A percentile compares a stretch with the other conserved stretches of the same genome.
phyloP scores from a whole-genome alignment of 2,797 vertebrate species.

The Gymnothorax javanicus region DNA sequence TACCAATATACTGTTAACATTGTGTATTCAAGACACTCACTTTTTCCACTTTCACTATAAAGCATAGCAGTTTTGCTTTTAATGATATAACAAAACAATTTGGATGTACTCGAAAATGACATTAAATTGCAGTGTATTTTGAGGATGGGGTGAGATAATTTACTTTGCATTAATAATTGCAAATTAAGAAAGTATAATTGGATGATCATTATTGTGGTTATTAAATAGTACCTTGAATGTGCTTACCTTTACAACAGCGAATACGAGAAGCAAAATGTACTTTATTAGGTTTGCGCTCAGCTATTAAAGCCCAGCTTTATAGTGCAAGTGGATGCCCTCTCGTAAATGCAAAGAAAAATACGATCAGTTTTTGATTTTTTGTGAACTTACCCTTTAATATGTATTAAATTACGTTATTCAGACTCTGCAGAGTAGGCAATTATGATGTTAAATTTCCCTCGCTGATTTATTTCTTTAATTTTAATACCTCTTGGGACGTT shows the following conservation, averaged over 20 bases:
- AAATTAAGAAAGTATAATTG: neutral
- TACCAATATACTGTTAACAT: neutral
- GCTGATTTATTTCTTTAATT: slow-evolving; percentile 20
- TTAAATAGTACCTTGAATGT: neutral
- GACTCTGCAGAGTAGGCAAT: slow-evolving; percentile 12
- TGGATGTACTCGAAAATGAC: neutral
- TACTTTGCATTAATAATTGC: neutral
- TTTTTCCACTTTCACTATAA: neutral
- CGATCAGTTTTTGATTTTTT: neutral
- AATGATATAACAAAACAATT: neutral
- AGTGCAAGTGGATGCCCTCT: neutral
- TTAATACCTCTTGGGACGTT: neutral
- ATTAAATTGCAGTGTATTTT: neutral
- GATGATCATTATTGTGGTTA: neutral
- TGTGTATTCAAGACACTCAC: neutral
- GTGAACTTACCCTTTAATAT: neutral
- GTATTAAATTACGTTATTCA: neutral
- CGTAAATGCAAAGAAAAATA: slow-evolving; percentile 1
- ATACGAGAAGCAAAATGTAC: neutral
- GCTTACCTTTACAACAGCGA: neutral
- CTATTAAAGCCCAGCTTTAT: neutral
- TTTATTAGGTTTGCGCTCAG: neutral
- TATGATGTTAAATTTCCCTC: slow-evolving; percentile 11
- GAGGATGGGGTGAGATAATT: neutral
- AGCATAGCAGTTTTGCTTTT: neutral